Conservation (phyloP, 2,888 invertebrate genomes). For the Noctua fimbriata region DNA sequence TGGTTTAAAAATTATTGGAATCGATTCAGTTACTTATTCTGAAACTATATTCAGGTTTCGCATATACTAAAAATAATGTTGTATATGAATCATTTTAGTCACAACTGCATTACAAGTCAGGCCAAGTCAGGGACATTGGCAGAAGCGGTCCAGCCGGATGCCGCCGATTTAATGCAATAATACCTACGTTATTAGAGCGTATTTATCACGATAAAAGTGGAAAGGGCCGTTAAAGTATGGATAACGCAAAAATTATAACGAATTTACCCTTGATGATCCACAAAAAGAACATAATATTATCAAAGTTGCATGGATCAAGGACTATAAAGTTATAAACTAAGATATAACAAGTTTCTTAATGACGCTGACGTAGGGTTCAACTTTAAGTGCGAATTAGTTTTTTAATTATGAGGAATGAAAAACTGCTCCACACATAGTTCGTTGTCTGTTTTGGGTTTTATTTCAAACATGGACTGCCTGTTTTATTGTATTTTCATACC, state of each 20-base stretch:
- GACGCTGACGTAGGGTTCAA: background rate
- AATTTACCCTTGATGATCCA: background rate
- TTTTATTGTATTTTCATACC: slow-evolving; percentile 1
- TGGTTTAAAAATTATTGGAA: too few species aligned
- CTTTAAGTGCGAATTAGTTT: background rate
- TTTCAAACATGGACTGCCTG: slow-evolving; percentile 33
- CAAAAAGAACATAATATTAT: background rate
- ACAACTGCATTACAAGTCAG: background rate
- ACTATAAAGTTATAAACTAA: background rate
- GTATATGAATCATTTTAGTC: slow-evolving; percentile 2
- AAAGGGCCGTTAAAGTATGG: background rate
- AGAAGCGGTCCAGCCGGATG: slow-evolving; percentile 42
- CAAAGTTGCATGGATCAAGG: background rate
- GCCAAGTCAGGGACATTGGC: slow-evolving; percentile 14
- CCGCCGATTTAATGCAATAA: slow-evolving; percentile 12
- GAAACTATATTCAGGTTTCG: too few species aligned
- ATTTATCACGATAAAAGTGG: background rate
- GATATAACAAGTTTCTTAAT: background rate
- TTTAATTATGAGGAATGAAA: background rate
- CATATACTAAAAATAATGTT: too few species aligned
- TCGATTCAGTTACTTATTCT: too few species aligned
- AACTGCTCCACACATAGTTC: background rate
- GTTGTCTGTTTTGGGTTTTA: background rate
- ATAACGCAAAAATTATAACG: background rate
- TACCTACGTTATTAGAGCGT: background rate